Evolutionary conservation across 2,113 vertebrate species (phyloP).

Genomic region (Protobothrops flavoviridis): DNA sequence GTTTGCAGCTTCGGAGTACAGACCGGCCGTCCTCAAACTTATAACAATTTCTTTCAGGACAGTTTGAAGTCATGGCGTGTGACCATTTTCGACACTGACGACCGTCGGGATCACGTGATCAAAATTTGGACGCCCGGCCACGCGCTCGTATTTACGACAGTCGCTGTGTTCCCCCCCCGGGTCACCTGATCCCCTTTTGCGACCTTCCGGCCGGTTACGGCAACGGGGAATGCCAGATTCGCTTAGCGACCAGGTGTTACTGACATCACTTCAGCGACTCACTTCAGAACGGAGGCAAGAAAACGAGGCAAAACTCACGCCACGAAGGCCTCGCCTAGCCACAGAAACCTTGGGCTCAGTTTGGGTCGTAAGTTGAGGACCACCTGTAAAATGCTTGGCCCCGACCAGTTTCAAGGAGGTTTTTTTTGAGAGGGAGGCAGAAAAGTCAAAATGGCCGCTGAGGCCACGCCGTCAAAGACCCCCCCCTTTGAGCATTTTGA

Average conservation of each 20-base stretch:
- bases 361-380: not conserved
- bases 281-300: not conserved
- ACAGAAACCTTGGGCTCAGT: not conserved
- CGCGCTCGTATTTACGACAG: not conserved
- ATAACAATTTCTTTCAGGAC: no score
- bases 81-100: not conserved
- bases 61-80: not conserved
- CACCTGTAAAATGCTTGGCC: not conserved
- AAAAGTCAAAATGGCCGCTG: not conserved
- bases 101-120: not conserved
- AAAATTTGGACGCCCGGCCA: not conserved
- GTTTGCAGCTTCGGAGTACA: not conserved
- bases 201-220: not conserved
- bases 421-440: no score
- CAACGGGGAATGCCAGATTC: not conserved
- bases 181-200: not conserved
- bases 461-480: not conserved
- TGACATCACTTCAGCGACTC: not conserved
- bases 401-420: not conserved
- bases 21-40: no score
- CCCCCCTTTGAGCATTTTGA: not conserved
- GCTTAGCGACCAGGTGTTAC: not conserved
- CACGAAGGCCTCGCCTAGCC: no score
- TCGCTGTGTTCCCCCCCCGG: fast-evolving
- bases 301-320: not conserved